These are phyloP conservation scores for Thymelicus acteon DNA, from an alignment of 2,888 invertebrate genomes.

Conservation along the genomic window DNA sequence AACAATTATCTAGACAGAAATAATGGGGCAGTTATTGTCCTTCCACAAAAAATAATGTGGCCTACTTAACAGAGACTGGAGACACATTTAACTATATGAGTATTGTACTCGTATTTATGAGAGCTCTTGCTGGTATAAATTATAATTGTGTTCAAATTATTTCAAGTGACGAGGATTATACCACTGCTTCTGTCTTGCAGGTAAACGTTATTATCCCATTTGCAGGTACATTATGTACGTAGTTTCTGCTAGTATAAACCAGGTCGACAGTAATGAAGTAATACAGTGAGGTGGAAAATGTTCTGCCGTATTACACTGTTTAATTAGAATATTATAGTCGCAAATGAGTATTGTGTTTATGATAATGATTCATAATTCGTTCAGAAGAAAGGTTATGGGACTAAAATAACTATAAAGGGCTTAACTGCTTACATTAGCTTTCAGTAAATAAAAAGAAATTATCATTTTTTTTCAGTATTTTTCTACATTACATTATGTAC, in stretches of 20 bases:
- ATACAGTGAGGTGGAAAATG: slow-evolving; percentile 17
- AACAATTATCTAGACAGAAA: slow-evolving; percentile 22
- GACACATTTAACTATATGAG: neutral
- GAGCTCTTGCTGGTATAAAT: no score
- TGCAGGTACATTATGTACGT: slow-evolving; percentile 11
- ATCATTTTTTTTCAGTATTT: no score
- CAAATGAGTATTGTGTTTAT: slow-evolving; percentile 5
- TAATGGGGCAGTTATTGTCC: slow-evolving; percentile 15
- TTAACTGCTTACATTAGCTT: no score
- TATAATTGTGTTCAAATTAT: neutral
- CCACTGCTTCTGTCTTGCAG: slow-evolving; percentile 1
- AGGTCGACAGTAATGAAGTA: slow-evolving; percentile 23
- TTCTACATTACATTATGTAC: no score
- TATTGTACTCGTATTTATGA: neutral
- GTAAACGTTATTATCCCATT: slow-evolving; percentile 19
- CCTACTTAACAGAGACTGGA: neutral
- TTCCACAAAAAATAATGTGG: slow-evolving; percentile 4
- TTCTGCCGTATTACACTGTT: slow-evolving; percentile 17
- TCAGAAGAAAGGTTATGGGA: neutral
- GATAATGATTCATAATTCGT: neutral
- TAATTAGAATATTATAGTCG: slow-evolving; percentile 10
- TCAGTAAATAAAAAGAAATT: no score
- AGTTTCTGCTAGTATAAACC: slow-evolving; percentile 12
- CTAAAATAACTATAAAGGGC: neutral
- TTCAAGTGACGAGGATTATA: slow-evolving; percentile 2